Base-by-base conservation (phyloP, 2,797 vertebrate species). In the Rhinatrema bivittatum region DNA sequence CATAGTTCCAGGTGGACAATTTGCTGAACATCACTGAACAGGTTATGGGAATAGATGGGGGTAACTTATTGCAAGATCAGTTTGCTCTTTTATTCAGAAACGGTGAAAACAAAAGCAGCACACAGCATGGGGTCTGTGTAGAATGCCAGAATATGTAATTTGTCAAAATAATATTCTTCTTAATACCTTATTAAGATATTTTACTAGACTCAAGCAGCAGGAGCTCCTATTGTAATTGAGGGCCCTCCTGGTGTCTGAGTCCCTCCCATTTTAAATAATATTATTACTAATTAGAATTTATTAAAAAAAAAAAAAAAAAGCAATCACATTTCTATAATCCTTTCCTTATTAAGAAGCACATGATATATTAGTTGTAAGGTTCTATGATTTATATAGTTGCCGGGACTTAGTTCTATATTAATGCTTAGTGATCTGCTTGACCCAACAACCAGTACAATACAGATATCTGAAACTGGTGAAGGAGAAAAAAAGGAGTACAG, bases 141-240 rank as follows among this genome's bases (percentile, higher is more conserved):
- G 38, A 29, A 26, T 36, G 32, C 36, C 54, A 45, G 65, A 63
- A 68, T 64, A 36, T 8, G 53, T 55, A 56, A 69, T 72, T 74
- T 72, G 36, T 77, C 60, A 76, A 69, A 72, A 73, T 56, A 29
- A 28, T 63, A 42, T 52, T 68, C 62, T 60, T 67, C 50, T 67
- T 62, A 70, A 63, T 43, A 45, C 36, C 43, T 60, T 60, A 50
- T 74, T 34, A 54, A 50, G 49, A 47, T 51, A 40, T 17, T 34
- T 65, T 55, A 48, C 36, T 46, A 66, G 53, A 46, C 46, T 47
- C 20, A 60, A 44, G 44, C 53, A 50, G 16, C 27, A 27, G 41
- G 30, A n/a, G 29, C 48, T 61, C 45, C 41, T 42, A 35, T 11
- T 33, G 46, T 74, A 69, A 72, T 63, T 33, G 5, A 39, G 16